Evolutionary conservation across 1,140 invertebrate species (phyloP).

Genomic region (Acromyrmex heyeri): DNA sequence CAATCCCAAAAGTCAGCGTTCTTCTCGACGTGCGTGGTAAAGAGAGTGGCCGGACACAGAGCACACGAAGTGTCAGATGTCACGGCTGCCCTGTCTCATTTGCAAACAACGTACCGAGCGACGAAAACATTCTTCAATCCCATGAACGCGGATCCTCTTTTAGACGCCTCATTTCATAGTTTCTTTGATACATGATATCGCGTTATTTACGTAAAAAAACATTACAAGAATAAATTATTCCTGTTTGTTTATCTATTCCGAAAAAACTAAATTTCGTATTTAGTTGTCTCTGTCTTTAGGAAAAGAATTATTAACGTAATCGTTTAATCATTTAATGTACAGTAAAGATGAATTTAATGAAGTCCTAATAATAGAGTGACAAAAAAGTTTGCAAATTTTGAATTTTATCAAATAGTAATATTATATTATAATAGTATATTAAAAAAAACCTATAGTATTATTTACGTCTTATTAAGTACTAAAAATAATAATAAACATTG

Average conservation of each 20-base stretch:
- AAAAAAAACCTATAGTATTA: no score
- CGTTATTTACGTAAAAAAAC: background rate
- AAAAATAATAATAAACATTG: no score
- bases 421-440: no score
- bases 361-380: background rate
- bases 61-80: constrained; percentile 83
- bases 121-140: constrained; percentile 64
- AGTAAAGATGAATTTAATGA: background rate
- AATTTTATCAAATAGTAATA: no score
- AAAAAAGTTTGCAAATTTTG: no score
- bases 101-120: constrained; percentile 77
- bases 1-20: constrained; percentile 57
- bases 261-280: background rate
- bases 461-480: no score
- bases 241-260: background rate
- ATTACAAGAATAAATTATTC: background rate
- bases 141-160: constrained; percentile 29
- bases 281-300: background rate
- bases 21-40: constrained; percentile 45
- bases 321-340: background rate
- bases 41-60: constrained; percentile 62
- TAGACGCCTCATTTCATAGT: background rate
- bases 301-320: background rate
- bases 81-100: constrained; percentile 84
- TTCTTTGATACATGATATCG: background rate